These are phyloP conservation scores for Mormoops blainvillei DNA, from an alignment of 2,113 vertebrate genomes.

Conservation along the genomic window DNA sequence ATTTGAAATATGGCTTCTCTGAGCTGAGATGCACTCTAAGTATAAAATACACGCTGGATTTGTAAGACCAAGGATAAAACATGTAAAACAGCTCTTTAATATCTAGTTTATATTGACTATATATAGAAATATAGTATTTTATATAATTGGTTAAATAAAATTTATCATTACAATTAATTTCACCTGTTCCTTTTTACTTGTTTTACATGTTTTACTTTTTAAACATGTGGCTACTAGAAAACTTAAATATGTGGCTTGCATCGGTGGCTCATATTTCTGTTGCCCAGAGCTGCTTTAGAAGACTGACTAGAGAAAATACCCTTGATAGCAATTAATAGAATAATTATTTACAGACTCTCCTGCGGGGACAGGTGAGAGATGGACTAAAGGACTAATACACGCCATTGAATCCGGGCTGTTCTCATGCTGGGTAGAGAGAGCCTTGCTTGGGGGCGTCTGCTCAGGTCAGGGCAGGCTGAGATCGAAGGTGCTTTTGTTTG, in stretches of 20 bases:
- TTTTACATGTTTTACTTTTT: too few relatives aligned
- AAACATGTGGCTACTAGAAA: neutral
- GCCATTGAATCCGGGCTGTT: neutral
- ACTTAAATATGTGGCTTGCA: neutral
- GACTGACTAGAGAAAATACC: neutral
- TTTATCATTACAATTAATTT: conserved; percentile 11
- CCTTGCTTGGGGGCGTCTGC: neutral
- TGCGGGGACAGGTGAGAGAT: neutral
- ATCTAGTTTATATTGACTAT: neutral
- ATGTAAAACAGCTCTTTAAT: neutral
- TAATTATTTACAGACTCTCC: neutral
- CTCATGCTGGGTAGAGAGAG: neutral
- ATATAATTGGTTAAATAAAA: neutral
- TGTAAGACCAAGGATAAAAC: neutral
- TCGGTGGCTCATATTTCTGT: neutral
- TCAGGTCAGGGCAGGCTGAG: neutral
- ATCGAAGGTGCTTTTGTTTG: neutral
- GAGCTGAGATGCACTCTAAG: neutral
- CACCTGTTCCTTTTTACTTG: neutral
- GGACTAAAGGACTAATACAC: neutral
- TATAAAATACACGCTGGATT: neutral
- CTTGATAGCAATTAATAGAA: neutral
- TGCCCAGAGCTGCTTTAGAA: neutral
- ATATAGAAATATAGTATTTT: conserved; percentile 5
- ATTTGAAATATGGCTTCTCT: neutral